Conservation (phyloP, 1,140 invertebrate species). For the Radopholus similis region DNA sequence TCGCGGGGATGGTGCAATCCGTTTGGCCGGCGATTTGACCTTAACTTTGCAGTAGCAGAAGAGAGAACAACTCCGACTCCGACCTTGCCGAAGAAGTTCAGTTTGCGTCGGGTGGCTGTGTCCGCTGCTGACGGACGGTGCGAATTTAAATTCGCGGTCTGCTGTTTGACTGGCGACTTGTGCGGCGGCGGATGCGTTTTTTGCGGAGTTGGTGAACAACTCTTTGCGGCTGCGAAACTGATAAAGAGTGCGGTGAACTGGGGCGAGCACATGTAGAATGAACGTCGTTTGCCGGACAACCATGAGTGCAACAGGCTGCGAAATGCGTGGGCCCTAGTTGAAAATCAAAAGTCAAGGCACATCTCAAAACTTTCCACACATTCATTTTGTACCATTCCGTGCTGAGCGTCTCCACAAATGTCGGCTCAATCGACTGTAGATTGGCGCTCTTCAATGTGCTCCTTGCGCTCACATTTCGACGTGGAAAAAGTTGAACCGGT, state of each 20-base stretch:
- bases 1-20: too few species aligned
- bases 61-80: too few species aligned
- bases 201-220: too few species aligned
- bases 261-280: background rate
- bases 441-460: constrained; percentile 16
- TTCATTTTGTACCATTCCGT: background rate
- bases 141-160: too few species aligned
- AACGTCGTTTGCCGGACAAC: background rate
- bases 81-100: too few species aligned
- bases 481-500: constrained; percentile 3
- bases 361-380: background rate
- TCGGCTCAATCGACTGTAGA: constrained; percentile 8
- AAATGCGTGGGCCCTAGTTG: background rate
- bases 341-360: background rate
- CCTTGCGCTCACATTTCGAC: background rate
- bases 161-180: too few species aligned
- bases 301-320: background rate
- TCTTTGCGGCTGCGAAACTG: background rate
- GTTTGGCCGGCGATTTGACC: too few species aligned
- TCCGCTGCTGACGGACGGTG: too few species aligned
- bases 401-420: constrained; percentile 6
- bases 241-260: background rate
- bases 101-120: too few species aligned
- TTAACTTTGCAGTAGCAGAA: too few species aligned
- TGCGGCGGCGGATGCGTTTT: too few species aligned